Base-by-base conservation (phyloP, 2,888 invertebrate genomes). In the Brachypterus glaber region DNA sequence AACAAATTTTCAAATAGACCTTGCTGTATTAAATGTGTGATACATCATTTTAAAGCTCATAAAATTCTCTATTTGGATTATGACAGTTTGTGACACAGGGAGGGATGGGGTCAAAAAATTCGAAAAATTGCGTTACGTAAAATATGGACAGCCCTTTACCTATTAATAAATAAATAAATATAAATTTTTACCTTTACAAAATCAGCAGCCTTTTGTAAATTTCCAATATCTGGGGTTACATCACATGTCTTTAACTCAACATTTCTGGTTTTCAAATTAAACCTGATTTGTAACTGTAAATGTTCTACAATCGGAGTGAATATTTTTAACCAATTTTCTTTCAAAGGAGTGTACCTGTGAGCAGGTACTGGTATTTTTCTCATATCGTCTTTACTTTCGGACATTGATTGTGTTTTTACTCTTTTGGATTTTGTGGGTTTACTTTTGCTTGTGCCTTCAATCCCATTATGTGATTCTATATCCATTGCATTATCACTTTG, bases 261-360 rank as follows among this genome's bases (percentile, higher is more conserved):
- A 65, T 90, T 86, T 46, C 89, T 73, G 0, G 86, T 79, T 67
- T 86, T 91, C 37, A 92, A 73, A 64, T 98, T 97, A 60, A 93
- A 97, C 41, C 97, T 75, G 36, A 93, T 82, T 71, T 97, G 93
- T 13, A 99, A 68, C 45, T 92, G 77, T 43, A 99, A 71, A 59
- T 98, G 89, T 59, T 98, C 93, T 0, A 97, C 96, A 18, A 99
- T 75, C 0, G 98, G 96, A 32, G 88, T 86, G 59, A 93, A 93
- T 49, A 99, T 91, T 66, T 96, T 91, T 64, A 91, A 71, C 98
- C 98, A 99, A 57, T 86, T 88, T 57, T 95, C 89, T 68, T 95
- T 96, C 5, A 98, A 67, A 0, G 97, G 93, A 5, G 90, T 82
- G 56, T 89, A 91, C 62, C 98, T 81, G 62, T 98, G 89, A 3